Base-by-base conservation (phyloP, 2,888 invertebrate species). In the Arctia plantaginis region DNA sequence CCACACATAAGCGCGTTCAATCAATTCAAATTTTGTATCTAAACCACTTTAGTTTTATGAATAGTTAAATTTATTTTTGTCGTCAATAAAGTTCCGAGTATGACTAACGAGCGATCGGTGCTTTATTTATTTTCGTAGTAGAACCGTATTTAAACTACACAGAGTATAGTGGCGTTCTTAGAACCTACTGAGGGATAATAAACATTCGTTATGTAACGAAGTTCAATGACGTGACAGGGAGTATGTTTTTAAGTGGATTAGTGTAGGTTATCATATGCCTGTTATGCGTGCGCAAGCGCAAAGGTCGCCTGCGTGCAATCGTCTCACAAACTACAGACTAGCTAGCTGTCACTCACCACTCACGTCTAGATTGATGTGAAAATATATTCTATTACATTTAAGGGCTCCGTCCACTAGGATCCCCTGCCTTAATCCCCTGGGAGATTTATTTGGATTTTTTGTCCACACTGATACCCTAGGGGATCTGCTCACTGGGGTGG, bases 211-310 rank as follows among this genome's bases (percentile, higher is more conserved):
- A 83, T 76, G 76, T 80, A 82, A 80, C 75, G 78, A 85, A 87
- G 87, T 85, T 86, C 85, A 88, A 86, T 88, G 87, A 88, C 86
- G 89, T 85, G 87, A 88, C 85, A 84, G 81, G 78, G 79, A 72
- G 84, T 88, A 87, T 81, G 85, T 89, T 89, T 87, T 85, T 90
- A 90, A 90, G 88, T 90, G 90, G 90, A 92, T 90, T 90, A 91
- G 88, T 88, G 87, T 85, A 85, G 90, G 91, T 90, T 93, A 93
- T 93, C 93, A 83, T 77, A 83, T 87, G 88, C 81, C 85, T 88
- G 82, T 83, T 80, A 78, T 88, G 90, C 88, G 82, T 88, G 90
- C 87, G 88, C 87, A 82, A 86, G 86, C 87, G 86, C 90, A 91
- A 90, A 93, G 93, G 91, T 93, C 91, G 87, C 75, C 73, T 78